Evolutionary conservation across 2,797 vertebrate species (phyloP).

Genomic region (Silurus aristotelis): DNA sequence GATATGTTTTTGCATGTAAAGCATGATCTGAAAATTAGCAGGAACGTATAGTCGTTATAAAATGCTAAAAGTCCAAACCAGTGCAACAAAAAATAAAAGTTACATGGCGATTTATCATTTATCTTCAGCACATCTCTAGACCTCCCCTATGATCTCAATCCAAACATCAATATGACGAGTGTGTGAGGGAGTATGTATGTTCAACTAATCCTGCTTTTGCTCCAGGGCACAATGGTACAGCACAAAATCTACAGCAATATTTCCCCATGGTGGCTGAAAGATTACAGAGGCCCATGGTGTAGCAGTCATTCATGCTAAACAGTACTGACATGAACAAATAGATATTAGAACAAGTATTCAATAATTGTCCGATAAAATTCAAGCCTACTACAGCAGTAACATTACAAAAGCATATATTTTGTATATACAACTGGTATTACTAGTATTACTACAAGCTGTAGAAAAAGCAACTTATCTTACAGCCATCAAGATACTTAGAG

Average conservation of each 20-base stretch:
- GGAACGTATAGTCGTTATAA: not conserved
- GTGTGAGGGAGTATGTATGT: constrained; percentile 1
- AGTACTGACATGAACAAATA: not conserved
- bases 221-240: not conserved
- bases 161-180: not conserved
- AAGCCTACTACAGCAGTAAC: not conserved
- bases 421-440: not conserved
- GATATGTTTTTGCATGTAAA: not conserved
- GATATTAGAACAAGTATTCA: not conserved
- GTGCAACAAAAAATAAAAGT: not conserved
- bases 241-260: constrained; percentile 20
- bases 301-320: not conserved
- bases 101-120: not conserved
- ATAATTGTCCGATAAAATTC: not conserved
- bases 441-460: not conserved
- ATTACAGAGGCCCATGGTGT: not conserved
- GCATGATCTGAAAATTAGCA: not conserved
- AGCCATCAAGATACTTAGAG: not conserved
- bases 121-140: not conserved
- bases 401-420: not conserved
- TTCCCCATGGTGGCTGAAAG: constrained; percentile 23
- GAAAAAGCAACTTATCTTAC: not conserved
- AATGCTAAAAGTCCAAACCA: not conserved
- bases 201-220: constrained; percentile 1
- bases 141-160: not conserved